A percentile compares a stretch with the other conserved stretches of the same genome.
Conservation (phyloP, 2,797 vertebrate species). For the Dromococcyx pavoninus region DNA sequence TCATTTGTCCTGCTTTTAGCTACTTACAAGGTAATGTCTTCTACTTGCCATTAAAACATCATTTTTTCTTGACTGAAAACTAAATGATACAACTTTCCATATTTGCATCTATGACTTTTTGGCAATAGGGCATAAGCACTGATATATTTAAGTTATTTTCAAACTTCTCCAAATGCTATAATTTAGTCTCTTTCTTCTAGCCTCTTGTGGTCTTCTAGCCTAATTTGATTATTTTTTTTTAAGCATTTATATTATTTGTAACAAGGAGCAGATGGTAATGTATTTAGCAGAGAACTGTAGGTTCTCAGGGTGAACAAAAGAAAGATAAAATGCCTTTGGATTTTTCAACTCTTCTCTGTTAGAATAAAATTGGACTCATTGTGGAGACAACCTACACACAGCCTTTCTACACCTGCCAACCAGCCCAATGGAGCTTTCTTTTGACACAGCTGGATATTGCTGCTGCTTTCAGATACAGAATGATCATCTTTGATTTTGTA, state of each 20-base stretch:
- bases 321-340: constrained; percentile 40
- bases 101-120: background rate
- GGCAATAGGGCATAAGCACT: background rate
- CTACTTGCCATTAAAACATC: background rate
- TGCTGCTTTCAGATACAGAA: constrained; percentile 52
- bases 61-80: background rate
- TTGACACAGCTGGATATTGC: constrained; percentile 54
- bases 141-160: background rate
- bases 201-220: background rate
- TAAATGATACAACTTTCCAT: background rate
- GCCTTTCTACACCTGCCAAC: background rate
- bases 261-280: constrained; percentile 10
- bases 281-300: constrained; percentile 37
- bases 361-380: constrained; percentile 40
- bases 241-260: constrained; percentile 42
- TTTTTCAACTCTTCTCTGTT: constrained; percentile 28
- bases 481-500: constrained; percentile 39
- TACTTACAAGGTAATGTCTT: background rate
- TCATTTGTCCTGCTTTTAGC: background rate
- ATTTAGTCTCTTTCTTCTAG: background rate
- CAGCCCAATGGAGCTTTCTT: constrained; percentile 36
- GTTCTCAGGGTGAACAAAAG: constrained; percentile 36
- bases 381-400: constrained; percentile 1
- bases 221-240: constrained; percentile 1
- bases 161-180: background rate